These are phyloP conservation scores for Pogonognathellus flavescens DNA, from an alignment of 1,140 invertebrate genomes.

Conservation along the genomic window DNA sequence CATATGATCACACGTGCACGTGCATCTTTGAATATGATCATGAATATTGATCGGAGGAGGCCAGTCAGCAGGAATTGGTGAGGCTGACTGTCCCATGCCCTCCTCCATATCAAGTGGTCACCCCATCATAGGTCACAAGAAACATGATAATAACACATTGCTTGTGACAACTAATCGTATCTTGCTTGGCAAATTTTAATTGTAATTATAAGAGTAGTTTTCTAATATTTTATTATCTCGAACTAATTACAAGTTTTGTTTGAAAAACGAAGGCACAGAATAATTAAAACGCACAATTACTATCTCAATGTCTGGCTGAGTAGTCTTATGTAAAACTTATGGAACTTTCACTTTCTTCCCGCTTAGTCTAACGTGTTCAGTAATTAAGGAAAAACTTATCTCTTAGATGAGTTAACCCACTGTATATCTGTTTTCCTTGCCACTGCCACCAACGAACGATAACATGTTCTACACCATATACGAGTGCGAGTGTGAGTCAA, in stretches of 20 bases:
- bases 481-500: background rate
- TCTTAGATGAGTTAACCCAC: background rate
- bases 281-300: conserved; percentile 31
- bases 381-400: conserved; percentile 48
- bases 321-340: background rate
- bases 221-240: too few species aligned
- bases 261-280: background rate
- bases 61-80: conserved; percentile 66
- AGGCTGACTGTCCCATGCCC: conserved; percentile 66
- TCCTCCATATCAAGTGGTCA: conserved; percentile 66
- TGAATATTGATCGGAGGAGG: conserved; percentile 81
- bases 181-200: background rate
- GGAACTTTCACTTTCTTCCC: conserved; percentile 39
- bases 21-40: conserved; percentile 86
- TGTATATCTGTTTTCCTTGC: background rate
- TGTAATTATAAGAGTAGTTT: background rate
- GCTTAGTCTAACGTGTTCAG: background rate
- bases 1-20: conserved; percentile 91
- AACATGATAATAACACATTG: conserved; percentile 25
- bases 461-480: background rate
- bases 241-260: background rate
- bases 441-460: background rate
- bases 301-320: conserved; percentile 6
- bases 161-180: background rate
- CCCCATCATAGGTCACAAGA: conserved; percentile 61